Evolutionary conservation across 2,888 invertebrate genomes (phyloP), one percentile per base, ranked within the genome.

Genomic region (Argyresthia albistria): DNA sequence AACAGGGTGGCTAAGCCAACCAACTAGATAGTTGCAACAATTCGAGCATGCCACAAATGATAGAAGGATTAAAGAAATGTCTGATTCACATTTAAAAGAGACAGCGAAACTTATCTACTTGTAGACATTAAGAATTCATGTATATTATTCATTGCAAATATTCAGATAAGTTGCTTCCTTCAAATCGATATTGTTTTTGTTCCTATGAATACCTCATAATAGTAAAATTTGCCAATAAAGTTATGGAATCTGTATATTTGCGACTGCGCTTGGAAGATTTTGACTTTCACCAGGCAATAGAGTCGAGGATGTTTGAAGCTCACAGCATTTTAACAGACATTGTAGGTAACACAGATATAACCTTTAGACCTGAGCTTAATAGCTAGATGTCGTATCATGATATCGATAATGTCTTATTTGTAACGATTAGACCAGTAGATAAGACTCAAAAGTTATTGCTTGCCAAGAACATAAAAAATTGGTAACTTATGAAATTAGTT

Each of bases 291-390:
- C 59, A 59, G 55, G 57, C 53, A 56, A 61, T 58, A 56, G 57
- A 62, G 60, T 56, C 62, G 54, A 62, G 56, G 59, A 57, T 15
- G 15, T 53, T 46, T 16, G 57, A 69, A 73, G 72, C 70, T 68
- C 59, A 67, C 61, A 69, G 70, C 67, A 64, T 61, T 59, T 60
- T 61, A 57, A 62, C 12, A 37, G 8, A 11, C 8, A 50, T 43
- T 16, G 42, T 42, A n/a, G n/a, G n/a, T n/a, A 42, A 25, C 9
- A 16, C n/a, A 12, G 42, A 8, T 39, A 16, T 12, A 50, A 9
- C 42, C 35, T 80, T 79, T 73, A 79, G 80, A 81, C 82, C 80
- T 76, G 76, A 79, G 58, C 61, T 63, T 51, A 55, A 58, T 10
- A 35, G n/a, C 1, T 39, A 3, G n/a, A 39, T 6, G 8, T 6